These are phyloP conservation scores for Cotesia chilonis DNA, from an alignment of 1,140 invertebrate species.

Conservation along the genomic window DNA sequence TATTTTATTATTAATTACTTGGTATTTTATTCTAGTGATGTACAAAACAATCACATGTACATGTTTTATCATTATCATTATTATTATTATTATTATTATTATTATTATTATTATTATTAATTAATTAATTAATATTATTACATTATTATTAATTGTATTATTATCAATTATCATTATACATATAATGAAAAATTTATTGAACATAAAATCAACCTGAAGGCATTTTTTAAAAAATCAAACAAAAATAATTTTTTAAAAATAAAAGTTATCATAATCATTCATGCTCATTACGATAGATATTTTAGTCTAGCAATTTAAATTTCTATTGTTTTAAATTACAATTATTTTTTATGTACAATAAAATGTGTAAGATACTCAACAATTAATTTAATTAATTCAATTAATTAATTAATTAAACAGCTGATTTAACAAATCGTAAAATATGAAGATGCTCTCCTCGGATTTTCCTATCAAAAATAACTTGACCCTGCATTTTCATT, in stretches of 20 bases:
- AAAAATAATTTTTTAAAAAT: slow-evolving; percentile 3
- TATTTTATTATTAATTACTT: no score
- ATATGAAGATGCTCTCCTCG: slow-evolving; percentile 77
- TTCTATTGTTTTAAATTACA: background rate
- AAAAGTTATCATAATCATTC: background rate
- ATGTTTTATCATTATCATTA: no score
- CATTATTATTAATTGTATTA: slow-evolving; percentile 36
- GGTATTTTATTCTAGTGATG: no score
- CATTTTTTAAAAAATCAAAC: background rate
- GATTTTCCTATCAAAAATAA: slow-evolving; percentile 75
- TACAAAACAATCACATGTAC: no score
- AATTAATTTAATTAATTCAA: background rate
- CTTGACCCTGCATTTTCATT: slow-evolving; percentile 70
- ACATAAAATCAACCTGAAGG: no score
- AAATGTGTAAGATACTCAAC: slow-evolving; percentile 15
- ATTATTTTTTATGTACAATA: slow-evolving; percentile 22
- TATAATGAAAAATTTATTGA: slow-evolving; percentile 31
- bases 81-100: slow-evolving; percentile 29
- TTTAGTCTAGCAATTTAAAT: background rate
- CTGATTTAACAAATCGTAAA: slow-evolving; percentile 65
- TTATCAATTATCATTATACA: slow-evolving; percentile 37
- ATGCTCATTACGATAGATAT: background rate
- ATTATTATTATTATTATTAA: no score
- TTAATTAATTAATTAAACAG: slow-evolving; percentile 23
- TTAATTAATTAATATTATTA: slow-evolving; percentile 7